Evolutionary conservation across 2,113 vertebrate genomes (phyloP).

Genomic region (Tonatia bakeri): DNA sequence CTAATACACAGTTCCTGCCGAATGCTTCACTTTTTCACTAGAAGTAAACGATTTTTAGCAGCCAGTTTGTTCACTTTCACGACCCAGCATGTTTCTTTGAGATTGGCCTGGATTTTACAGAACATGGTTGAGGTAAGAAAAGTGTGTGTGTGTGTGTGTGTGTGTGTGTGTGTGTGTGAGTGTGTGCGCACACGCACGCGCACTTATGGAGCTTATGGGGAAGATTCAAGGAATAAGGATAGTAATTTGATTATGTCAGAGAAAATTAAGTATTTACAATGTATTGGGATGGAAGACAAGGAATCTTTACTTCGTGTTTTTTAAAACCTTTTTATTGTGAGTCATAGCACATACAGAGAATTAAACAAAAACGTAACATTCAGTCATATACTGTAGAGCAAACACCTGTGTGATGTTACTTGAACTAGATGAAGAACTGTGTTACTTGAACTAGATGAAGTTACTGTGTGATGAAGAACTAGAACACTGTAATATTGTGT

Average conservation of each 20-base stretch:
- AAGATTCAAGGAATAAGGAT: neutral
- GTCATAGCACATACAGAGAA: neutral
- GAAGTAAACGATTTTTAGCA: conserved; percentile 84
- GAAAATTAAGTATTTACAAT: neutral
- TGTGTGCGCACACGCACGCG: neutral
- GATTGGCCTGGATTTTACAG: conserved; percentile 89
- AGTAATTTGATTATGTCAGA: neutral
- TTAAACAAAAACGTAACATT: neutral
- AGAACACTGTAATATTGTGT: neutral
- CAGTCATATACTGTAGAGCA: neutral
- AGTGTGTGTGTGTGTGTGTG: neutral
- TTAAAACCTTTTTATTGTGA: neutral
- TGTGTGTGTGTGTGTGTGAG: neutral
- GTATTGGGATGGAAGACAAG: neutral
- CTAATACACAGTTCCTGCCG: conserved; percentile 84
- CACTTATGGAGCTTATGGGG: neutral
- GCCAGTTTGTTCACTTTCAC: conserved; percentile 89
- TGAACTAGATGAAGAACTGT: no score
- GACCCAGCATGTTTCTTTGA: conserved; percentile 90
- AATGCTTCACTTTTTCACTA: conserved; percentile 88
- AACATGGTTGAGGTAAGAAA: conserved; percentile 86
- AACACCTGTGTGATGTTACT: neutral
- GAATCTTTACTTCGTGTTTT: neutral
- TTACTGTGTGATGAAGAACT: no score
- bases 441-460: no score